Base-by-base conservation (phyloP, 2,797 vertebrate species). In the Sylvilagus floridanus region DNA sequence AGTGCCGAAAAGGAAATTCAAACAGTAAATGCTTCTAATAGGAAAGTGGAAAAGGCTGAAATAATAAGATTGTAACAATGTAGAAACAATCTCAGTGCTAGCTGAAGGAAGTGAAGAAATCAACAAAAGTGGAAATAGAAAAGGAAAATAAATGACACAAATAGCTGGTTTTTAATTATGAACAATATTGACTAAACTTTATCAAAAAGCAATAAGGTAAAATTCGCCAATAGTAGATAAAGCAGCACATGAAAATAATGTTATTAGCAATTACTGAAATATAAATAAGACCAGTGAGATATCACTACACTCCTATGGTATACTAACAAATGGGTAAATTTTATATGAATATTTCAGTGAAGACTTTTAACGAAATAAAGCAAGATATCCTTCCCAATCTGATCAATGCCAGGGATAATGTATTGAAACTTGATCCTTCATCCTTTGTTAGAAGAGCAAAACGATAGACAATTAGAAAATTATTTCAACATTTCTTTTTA, bases 51-150 rank as follows among this genome's bases (percentile, higher is more conserved):
- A 93, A 88, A 62, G 12, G 12, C 50, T 83, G 69, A 91, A 91
- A 91, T 68, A 68, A 76, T 76, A 57, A 88, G 37, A 37, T 37
- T 26, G 65, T 87, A 87, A 90, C 22, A 72, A 88, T 75, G 28
- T 35, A 22, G 52, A 88, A 88, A 88, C 50, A 82, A 79, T 37
- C 37, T 37, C 37, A 37, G 37, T 37, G n/a, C n/a, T 60, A 69
- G 50, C 82, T 26, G 79, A 84, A 77, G n/a, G 10, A 93, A 62
- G 69, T n/a, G 50, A 75, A 88, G 68, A 90, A 90, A 42, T 72
- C 81, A 78, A 78, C 63, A 13, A 78, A 71, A 72, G 17, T 57
- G 35, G 28, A 78, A 84, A 77, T 8, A 93, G n/a, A 37, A 32
- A 91, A 84, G 52, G 24, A 83, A 73, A 83, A 78, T 9, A 57